phyloP scores from a whole-genome alignment of 2,113 vertebrate genomes.

The Gopherus flavomarginatus region DNA sequence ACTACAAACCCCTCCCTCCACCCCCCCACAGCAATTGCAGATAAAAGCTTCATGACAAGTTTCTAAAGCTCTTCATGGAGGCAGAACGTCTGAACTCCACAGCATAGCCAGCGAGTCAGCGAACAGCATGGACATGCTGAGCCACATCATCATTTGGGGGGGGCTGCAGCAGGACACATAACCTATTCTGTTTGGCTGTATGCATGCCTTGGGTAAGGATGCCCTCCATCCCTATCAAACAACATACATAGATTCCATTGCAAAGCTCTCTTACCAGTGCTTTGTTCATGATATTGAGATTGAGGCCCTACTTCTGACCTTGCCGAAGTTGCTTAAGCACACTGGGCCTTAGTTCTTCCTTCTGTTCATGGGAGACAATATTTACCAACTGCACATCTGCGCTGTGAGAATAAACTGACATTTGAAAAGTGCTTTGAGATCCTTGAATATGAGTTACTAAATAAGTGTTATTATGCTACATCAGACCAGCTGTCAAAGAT shows the following conservation, averaged over 20 bases:
- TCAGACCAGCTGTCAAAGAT: slow-evolving; percentile 74
- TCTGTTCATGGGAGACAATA: slow-evolving; percentile 54
- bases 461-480: slow-evolving; percentile 76
- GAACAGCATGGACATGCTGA: neutral
- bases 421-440: slow-evolving; percentile 59
- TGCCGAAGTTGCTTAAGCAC: slow-evolving; percentile 18
- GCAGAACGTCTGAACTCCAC: neutral
- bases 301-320: neutral
- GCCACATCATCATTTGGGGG: no score
- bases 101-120: neutral
- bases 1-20: neutral
- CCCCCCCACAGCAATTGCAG: neutral
- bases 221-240: neutral
- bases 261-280: neutral
- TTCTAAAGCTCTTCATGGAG: neutral
- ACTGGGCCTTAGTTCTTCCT: slow-evolving; percentile 27
- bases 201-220: slow-evolving; percentile 20
- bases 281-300: slow-evolving; percentile 48
- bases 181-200: neutral
- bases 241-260: accelerated
- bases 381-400: slow-evolving; percentile 63
- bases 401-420: slow-evolving; percentile 71
- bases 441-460: slow-evolving; percentile 67
- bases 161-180: neutral
- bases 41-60: neutral